phyloP scores from a whole-genome alignment of 1,140 invertebrate species.

The Drosophila equinoxialis region DNA sequence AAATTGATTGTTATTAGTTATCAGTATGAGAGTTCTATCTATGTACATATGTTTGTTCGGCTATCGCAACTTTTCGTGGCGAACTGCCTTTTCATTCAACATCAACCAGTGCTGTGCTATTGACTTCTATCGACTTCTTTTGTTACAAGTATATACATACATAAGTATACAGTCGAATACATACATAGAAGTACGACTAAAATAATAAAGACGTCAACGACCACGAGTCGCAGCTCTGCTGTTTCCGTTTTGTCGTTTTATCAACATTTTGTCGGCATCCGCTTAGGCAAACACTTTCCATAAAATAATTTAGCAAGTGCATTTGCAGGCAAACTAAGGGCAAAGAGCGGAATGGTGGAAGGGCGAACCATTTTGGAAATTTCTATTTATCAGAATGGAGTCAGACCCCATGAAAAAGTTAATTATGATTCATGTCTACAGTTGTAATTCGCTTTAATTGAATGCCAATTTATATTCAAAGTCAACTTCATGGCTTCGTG shows the following conservation, averaged over 20 bases:
- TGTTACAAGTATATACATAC: neutral
- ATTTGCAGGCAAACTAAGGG: neutral
- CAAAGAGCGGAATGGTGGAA: neutral
- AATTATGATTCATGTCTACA: constrained; percentile 59
- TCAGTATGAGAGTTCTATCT: no score
- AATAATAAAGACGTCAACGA: neutral
- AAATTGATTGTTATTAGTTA: no score
- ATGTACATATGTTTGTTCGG: no score
- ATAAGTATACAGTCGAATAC: neutral
- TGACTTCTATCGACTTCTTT: neutral
- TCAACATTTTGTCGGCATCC: constrained; percentile 44
- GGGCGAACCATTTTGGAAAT: constrained; percentile 9
- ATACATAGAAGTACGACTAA: constrained; percentile 11
- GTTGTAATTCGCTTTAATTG: constrained; percentile 66
- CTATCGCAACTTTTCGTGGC: no score
- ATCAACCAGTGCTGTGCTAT: constrained; percentile 39
- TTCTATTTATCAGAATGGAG: constrained; percentile 14
- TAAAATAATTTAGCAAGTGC: constrained; percentile 39
- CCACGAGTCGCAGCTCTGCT: constrained; percentile 14
- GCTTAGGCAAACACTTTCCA: constrained; percentile 44
- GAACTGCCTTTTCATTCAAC: neutral
- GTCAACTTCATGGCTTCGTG: constrained; percentile 67
- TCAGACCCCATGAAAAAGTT: constrained; percentile 38
- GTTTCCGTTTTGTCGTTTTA: constrained; percentile 41
- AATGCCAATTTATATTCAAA: constrained; percentile 62